Base-by-base conservation (phyloP, 2,797 vertebrate genomes). In the Acanthopagrus latus region DNA sequence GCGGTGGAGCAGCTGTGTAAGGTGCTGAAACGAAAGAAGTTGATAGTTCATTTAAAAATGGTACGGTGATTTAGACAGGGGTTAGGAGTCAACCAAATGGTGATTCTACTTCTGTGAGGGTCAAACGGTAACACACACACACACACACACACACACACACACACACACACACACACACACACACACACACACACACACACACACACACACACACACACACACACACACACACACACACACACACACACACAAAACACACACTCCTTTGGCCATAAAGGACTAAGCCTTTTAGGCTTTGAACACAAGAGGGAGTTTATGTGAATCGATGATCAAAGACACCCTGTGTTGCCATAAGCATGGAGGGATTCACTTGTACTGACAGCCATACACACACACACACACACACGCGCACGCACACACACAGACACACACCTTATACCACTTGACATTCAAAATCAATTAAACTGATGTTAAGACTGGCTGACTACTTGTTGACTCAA, bases 181-280 rank as follows among this genome's bases (percentile, higher is more conserved):
- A 91, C 94, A 63, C 91, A 84, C 94, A 91, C 94, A n/a, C n/a
- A n/a, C n/a, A n/a, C n/a, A n/a, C n/a, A n/a, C n/a, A n/a, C n/a
- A n/a, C n/a, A n/a, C n/a, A n/a, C n/a, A n/a, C n/a, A n/a, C n/a
- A n/a, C n/a, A n/a, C n/a, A n/a, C n/a, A n/a, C n/a, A n/a, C n/a
- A n/a, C n/a, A n/a, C n/a, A 89, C 67, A 21, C 50, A 54, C 51
- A 66, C 70, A 41, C 9, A 12, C 58, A 64, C 68, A 67, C 78
- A 54, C 27, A 29, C 27, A 29, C 27, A 64, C 91, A 84, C 94
- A 91, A n/a, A n/a, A n/a, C 94, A 63, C 91, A 84, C 94, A 91
- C 94, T 96, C 95, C 94, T 96, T 93, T 95, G 76, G 95, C 94
- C 95, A 94, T 95, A 95, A 96, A 88, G 64, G 91, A 95, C 95